Evolutionary conservation across 2,888 invertebrate species (phyloP).

Genomic region (Scaptomyza flava): DNA sequence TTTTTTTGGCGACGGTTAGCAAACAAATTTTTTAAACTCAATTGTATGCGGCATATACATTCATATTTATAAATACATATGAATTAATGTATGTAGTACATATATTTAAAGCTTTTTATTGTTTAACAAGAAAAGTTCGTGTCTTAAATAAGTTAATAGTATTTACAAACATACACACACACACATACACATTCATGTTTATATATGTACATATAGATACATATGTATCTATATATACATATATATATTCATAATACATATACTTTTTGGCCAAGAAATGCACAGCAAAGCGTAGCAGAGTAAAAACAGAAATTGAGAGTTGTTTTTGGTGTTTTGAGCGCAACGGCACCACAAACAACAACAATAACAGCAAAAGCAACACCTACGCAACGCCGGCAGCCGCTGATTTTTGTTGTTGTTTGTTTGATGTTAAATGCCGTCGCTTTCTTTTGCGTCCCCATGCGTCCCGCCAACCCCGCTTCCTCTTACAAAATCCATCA

Average conservation of each 20-base stretch:
- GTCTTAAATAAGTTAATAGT: slow-evolving; percentile 18
- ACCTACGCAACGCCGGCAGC: slow-evolving; percentile 63
- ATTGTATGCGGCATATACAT: slow-evolving; percentile 24
- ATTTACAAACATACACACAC: slow-evolving; percentile 21
- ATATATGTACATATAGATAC: not conserved
- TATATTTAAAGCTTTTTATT: slow-evolving; percentile 31
- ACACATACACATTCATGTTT: slow-evolving; percentile 2
- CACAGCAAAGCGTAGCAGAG: slow-evolving; percentile 68
- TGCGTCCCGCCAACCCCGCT: slow-evolving; percentile 10
- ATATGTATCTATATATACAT: not conserved
- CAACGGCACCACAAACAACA: slow-evolving; percentile 29
- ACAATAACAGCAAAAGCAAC: slow-evolving; percentile 28
- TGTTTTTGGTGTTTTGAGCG: slow-evolving; percentile 57
- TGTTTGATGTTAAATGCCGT: slow-evolving; percentile 52
- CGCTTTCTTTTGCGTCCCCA: slow-evolving; percentile 69
- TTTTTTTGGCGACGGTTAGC: slow-evolving; percentile 64
- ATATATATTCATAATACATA: slow-evolving; percentile 9
- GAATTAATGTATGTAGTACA: slow-evolving; percentile 6
- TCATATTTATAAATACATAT: slow-evolving; percentile 29
- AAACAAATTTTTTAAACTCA: slow-evolving; percentile 51
- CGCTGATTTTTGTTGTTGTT: slow-evolving; percentile 13
- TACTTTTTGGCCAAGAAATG: slow-evolving; percentile 57
- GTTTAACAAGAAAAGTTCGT: slow-evolving; percentile 53
- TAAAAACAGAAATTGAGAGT: slow-evolving; percentile 77
- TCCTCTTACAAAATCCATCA: not conserved